These are phyloP conservation scores for Ischnus inquisitorius DNA, from an alignment of 2,888 invertebrate species.

Conservation along the genomic window DNA sequence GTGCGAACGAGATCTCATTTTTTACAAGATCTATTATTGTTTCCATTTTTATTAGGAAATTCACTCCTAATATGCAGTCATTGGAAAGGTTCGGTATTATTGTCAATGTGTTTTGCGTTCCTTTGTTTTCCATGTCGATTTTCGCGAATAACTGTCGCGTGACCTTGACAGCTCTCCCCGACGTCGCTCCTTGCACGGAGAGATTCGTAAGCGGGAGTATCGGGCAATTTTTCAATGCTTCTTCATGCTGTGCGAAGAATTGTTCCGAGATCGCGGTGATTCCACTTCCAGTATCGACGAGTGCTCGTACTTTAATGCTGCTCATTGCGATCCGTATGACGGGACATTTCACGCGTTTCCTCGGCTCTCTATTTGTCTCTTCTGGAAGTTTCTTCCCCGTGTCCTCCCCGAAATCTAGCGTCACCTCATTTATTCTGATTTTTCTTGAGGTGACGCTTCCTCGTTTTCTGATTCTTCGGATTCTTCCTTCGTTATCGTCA, in stretches of 20 bases:
- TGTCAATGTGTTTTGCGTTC: neutral
- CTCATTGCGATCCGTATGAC: neutral
- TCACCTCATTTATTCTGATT: constrained; percentile 18
- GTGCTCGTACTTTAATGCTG: neutral
- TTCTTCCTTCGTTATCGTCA: too few relatives aligned
- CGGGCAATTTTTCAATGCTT: neutral
- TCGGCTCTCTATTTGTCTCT: too few relatives aligned
- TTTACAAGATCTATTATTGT: neutral
- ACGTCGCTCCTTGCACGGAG: neutral
- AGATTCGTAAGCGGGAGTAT: neutral
- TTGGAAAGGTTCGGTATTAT: neutral
- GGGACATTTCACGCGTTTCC: neutral
- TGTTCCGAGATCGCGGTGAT: neutral
- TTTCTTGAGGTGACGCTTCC: constrained; percentile 13
- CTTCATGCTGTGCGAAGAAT: neutral
- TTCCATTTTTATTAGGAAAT: neutral
- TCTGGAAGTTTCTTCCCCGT: neutral
- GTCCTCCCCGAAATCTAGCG: neutral
- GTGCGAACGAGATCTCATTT: neutral
- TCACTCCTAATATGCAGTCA: neutral
- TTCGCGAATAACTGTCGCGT: neutral
- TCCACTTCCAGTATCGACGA: neutral
- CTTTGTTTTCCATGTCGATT: neutral
- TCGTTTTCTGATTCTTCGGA: constrained; percentile 21
- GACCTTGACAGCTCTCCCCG: neutral